Evolutionary conservation across 2,888 invertebrate species (phyloP).

Genomic region (Torymus auratus): DNA sequence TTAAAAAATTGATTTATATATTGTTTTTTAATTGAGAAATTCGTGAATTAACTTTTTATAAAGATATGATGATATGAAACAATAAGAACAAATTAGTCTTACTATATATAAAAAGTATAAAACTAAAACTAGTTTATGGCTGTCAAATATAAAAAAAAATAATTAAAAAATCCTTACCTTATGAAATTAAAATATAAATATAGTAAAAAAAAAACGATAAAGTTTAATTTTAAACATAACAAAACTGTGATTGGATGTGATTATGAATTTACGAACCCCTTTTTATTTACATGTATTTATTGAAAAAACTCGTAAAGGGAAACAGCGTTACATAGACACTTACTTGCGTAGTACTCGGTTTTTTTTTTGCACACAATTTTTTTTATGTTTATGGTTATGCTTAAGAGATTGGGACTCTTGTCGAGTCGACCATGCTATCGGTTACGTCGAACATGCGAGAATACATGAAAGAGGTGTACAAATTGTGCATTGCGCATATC

Average conservation of each 20-base stretch:
- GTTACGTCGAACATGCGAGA: slow-evolving; percentile 58
- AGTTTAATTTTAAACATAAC: too few species aligned
- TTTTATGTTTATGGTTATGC: slow-evolving; percentile 57
- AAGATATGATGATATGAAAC: too few species aligned
- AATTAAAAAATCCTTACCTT: too few species aligned
- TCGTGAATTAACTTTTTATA: too few species aligned
- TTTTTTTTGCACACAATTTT: slow-evolving; percentile 58
- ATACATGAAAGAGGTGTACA: slow-evolving; percentile 57
- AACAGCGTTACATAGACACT: slow-evolving; percentile 71
- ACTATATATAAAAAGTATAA: too few species aligned
- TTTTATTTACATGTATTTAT: slow-evolving; percentile 70
- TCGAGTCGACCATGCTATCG: slow-evolving; percentile 58
- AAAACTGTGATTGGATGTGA: neutral
- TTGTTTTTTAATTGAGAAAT: too few species aligned
- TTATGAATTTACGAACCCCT: slow-evolving; percentile 7
- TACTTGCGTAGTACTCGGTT: slow-evolving; percentile 65
- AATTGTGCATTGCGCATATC: slow-evolving; percentile 54
- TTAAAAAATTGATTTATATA: too few species aligned
- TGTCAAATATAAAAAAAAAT: too few species aligned
- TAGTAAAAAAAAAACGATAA: too few species aligned
- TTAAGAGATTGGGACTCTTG: slow-evolving; percentile 57
- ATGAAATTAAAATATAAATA: too few species aligned
- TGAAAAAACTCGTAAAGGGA: slow-evolving; percentile 68
- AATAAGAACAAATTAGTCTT: too few species aligned
- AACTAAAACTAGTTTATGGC: too few species aligned